A percentile compares a stretch with the other conserved stretches of the same genome.
These are phyloP conservation scores for Tipula unca DNA, from an alignment of 2,888 invertebrate genomes.

Conservation along the genomic window DNA sequence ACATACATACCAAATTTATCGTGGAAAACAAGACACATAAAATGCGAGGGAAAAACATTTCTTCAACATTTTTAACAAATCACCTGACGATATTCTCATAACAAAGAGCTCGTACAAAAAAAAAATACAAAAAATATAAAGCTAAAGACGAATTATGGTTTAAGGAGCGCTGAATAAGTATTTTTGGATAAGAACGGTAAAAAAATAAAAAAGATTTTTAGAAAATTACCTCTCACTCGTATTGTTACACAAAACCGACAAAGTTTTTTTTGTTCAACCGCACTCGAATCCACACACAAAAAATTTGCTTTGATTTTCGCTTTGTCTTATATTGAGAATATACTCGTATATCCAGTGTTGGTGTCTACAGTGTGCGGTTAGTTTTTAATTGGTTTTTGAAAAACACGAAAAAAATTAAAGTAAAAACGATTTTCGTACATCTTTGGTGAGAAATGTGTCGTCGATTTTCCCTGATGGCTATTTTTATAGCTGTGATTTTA, in stretches of 20 bases:
- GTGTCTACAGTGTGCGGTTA: not conserved
- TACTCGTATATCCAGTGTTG: too few relatives aligned
- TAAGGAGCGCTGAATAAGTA: too few relatives aligned
- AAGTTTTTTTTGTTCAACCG: too few relatives aligned
- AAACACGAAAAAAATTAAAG: not conserved
- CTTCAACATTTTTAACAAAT: not conserved
- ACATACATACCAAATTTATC: not conserved
- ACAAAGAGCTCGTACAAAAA: not conserved
- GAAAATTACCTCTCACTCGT: not conserved
- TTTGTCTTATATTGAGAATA: not conserved
- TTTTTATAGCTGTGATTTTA: too few relatives aligned
- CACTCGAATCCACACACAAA: too few relatives aligned
- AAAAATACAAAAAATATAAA: too few relatives aligned
- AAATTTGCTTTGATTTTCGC: not conserved
- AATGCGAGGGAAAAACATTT: not conserved
- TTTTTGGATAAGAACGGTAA: too few relatives aligned
- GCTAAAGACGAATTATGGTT: too few relatives aligned
- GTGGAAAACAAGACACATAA: not conserved
- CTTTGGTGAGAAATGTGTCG: not conserved
- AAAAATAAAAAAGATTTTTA: too few relatives aligned
- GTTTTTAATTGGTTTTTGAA: not conserved
- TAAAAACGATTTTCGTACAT: too few relatives aligned
- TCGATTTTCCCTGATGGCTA: too few relatives aligned
- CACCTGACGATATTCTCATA: not conserved
- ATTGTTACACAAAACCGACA: not conserved